Percentiles rank a stretch among this genome's conserved stretches.
Conservation (phyloP, 1,140 invertebrate species). For the Drosophila simulans region DNA sequence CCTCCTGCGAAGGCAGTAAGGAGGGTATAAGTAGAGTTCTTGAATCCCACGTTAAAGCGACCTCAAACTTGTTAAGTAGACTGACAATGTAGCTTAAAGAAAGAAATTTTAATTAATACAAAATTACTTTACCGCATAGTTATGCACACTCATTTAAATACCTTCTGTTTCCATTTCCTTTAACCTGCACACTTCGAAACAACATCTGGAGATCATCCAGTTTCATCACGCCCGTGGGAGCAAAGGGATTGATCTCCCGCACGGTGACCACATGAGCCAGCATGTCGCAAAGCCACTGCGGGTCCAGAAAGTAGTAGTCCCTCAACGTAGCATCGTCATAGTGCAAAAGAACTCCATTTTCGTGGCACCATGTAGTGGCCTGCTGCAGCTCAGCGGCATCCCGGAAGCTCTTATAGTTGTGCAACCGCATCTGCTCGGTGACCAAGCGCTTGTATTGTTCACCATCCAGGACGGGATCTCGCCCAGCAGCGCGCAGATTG, state of each 20-base stretch:
- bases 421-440: slow-evolving; percentile 88
- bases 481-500: slow-evolving; percentile 87
- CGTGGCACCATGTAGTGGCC: slow-evolving; percentile 98
- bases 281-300: slow-evolving; percentile 99
- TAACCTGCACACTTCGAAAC: slow-evolving; percentile 89
- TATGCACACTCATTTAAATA: slow-evolving; percentile 3
- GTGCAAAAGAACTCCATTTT: slow-evolving; percentile 98
- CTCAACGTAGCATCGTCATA: slow-evolving; percentile 98
- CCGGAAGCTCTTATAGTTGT: slow-evolving; percentile 86
- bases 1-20: slow-evolving; percentile 92
- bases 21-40: slow-evolving; percentile 96
- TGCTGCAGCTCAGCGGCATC: slow-evolving; percentile 96
- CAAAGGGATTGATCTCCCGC: slow-evolving; percentile 98
- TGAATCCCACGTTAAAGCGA: slow-evolving; percentile 98
- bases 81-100: slow-evolving; percentile 90
- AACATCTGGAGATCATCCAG: slow-evolving; percentile 96
- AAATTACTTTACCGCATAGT: neutral
- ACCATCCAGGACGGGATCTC: slow-evolving; percentile 95
- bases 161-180: slow-evolving; percentile 85
- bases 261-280: slow-evolving; percentile 98
- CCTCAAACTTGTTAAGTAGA: slow-evolving; percentile 98
- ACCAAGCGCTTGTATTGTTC: slow-evolving; percentile 93
- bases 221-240: slow-evolving; percentile 96
- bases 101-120: slow-evolving; percentile 8
- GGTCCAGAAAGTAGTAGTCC: slow-evolving; percentile 94